Conservation (phyloP, 92 coral and sea anemone genomes). For the Zoanthus gigantus region DNA sequence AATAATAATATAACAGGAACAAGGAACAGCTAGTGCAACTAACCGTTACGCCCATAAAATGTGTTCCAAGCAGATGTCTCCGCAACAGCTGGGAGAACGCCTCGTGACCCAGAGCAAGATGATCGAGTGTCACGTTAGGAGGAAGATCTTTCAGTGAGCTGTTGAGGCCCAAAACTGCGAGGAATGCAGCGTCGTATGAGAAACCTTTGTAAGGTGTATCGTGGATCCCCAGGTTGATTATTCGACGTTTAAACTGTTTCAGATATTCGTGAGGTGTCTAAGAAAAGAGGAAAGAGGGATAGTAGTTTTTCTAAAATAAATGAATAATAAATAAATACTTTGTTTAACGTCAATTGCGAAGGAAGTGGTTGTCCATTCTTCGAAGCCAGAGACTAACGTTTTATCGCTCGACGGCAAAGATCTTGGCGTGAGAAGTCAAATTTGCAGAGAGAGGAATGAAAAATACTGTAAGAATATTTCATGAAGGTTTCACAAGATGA, state of each 20-base stretch:
- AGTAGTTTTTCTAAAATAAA: background rate
- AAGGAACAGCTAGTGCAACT: background rate
- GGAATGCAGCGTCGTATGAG: slow-evolving; percentile 42
- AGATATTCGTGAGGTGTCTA: slow-evolving; percentile 13
- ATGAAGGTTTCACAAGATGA: too few species aligned
- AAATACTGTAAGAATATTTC: too few species aligned
- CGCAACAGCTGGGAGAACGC: slow-evolving; percentile 7
- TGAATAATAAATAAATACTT: too few species aligned
- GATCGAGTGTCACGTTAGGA: slow-evolving; percentile 12
- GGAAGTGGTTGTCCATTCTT: too few species aligned
- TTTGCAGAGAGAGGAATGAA: too few species aligned
- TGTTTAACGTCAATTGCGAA: too few species aligned
- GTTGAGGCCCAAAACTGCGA: slow-evolving; percentile 20
- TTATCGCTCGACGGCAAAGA: too few species aligned
- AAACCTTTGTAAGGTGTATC: slow-evolving; percentile 35
- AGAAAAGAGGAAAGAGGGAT: background rate
- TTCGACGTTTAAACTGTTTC: background rate
- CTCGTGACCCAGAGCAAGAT: slow-evolving; percentile 1
- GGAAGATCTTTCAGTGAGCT: slow-evolving; percentile 10
- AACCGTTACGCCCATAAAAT: slow-evolving; percentile 26
- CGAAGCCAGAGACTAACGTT: too few species aligned
- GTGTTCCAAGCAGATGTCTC: slow-evolving; percentile 9
- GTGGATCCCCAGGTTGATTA: background rate
- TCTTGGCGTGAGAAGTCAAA: too few species aligned
- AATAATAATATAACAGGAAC: too few species aligned